phyloP scores from a whole-genome alignment of 2,888 invertebrate species.

The Pristionchus mayeri region DNA sequence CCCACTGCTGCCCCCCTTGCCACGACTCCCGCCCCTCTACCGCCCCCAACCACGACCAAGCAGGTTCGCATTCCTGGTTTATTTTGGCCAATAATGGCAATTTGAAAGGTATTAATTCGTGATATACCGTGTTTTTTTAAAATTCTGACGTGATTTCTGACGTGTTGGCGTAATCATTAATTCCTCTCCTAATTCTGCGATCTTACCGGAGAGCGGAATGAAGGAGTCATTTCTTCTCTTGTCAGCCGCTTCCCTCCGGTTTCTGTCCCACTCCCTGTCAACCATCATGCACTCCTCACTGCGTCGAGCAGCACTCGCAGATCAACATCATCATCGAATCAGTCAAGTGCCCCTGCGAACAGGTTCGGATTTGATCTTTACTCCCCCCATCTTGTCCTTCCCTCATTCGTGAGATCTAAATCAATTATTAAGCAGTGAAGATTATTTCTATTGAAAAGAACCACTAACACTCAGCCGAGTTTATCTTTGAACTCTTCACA shows the following conservation, averaged over 20 bases:
- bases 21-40: neutral
- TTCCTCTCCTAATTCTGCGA: too few relatives aligned
- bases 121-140: too few relatives aligned
- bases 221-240: neutral
- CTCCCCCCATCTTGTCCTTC: too few relatives aligned
- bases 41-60: neutral
- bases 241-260: slow-evolving; percentile 15
- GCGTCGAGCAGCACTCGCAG: slow-evolving; percentile 55
- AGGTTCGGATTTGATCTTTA: slow-evolving; percentile 35
- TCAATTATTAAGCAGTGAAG: too few relatives aligned
- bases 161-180: too few relatives aligned
- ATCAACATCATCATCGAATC: slow-evolving; percentile 50
- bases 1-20: neutral
- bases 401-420: too few relatives aligned
- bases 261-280: slow-evolving; percentile 55
- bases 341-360: slow-evolving; percentile 50
- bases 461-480: too few relatives aligned
- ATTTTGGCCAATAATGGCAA: too few relatives aligned
- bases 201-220: neutral
- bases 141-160: too few relatives aligned
- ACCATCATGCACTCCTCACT: slow-evolving; percentile 59
- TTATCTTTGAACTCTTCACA: neutral
- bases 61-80: neutral
- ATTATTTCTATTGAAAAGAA: too few relatives aligned
- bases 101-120: neutral